Evolutionary conservation across 2,888 invertebrate genomes (phyloP).

Genomic region (Trachelus stipa): DNA sequence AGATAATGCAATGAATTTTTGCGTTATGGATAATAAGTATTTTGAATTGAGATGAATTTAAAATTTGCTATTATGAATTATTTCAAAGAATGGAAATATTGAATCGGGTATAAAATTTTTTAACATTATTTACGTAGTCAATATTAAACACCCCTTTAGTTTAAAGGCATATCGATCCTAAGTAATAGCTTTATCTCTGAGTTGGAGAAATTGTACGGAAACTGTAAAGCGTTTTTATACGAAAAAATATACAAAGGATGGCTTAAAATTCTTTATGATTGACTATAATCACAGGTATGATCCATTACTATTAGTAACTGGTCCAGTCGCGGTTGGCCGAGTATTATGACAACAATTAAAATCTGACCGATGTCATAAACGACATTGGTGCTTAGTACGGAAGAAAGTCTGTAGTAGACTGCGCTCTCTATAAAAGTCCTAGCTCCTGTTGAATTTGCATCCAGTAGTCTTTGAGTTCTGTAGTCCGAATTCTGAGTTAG

Average conservation of each 20-base stretch:
- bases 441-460: slow-evolving; percentile 37
- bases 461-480: slow-evolving; percentile 44
- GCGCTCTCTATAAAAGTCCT: slow-evolving; percentile 57
- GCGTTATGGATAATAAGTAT: not conserved
- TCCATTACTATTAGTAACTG: not conserved
- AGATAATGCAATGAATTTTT: not conserved
- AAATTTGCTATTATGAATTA: not conserved
- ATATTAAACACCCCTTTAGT: not conserved
- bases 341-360: slow-evolving; percentile 60
- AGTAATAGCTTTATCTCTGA: not conserved
- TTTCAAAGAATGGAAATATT: not conserved
- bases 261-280: not conserved
- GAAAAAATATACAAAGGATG: slow-evolving; percentile 1
- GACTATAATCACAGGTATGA: not conserved
- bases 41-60: not conserved
- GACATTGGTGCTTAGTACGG: slow-evolving; percentile 55
- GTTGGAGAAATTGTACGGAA: not conserved
- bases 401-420: slow-evolving; percentile 41
- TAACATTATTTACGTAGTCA: not conserved
- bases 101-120: not conserved
- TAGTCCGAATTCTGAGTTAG: slow-evolving; percentile 44
- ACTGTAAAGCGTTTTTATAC: not conserved
- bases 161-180: too few species aligned
- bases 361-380: slow-evolving; percentile 54
- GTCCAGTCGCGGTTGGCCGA: slow-evolving; percentile 44